phyloP scores from a whole-genome alignment of 2,113 vertebrate species.

The Chloropsis cyanopogon region DNA sequence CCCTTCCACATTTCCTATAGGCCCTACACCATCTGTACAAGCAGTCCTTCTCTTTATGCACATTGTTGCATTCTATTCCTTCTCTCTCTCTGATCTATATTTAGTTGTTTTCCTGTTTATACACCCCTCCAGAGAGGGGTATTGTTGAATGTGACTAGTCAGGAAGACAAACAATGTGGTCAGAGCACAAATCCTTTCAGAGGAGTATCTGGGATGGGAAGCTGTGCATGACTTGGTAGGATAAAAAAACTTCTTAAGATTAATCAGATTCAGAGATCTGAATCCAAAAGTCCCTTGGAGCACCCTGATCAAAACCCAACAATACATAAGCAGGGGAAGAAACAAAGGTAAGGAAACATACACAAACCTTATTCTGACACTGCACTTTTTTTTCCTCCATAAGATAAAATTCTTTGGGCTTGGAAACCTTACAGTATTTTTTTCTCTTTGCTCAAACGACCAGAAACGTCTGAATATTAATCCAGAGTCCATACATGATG shows the following conservation, averaged over 20 bases:
- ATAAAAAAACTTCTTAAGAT: neutral
- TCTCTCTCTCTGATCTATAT: constrained; percentile 1
- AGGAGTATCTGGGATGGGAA: neutral
- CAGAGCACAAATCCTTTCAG: neutral
- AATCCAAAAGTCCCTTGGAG: neutral
- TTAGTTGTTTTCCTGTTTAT: constrained; percentile 46
- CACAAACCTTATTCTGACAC: neutral
- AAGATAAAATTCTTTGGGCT: neutral
- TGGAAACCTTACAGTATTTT: neutral
- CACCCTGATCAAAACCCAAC: neutral
- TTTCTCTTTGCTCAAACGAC: neutral
- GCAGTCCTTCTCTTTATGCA: neutral
- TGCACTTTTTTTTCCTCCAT: rapidly evolving
- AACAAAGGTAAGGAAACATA: neutral
- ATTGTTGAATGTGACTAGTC: constrained; percentile 49
- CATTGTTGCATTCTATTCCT: neutral
- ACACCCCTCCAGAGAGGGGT: neutral
- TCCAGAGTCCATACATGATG: neutral
- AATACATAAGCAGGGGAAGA: neutral
- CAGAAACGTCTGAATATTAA: neutral
- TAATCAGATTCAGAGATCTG: neutral
- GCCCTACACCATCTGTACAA: neutral
- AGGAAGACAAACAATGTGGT: constrained; percentile 41
- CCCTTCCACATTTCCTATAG: neutral
- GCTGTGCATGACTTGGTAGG: neutral